Evolutionary conservation across 2,113 vertebrate genomes (phyloP).

Genomic region (Coturnix japonica): DNA sequence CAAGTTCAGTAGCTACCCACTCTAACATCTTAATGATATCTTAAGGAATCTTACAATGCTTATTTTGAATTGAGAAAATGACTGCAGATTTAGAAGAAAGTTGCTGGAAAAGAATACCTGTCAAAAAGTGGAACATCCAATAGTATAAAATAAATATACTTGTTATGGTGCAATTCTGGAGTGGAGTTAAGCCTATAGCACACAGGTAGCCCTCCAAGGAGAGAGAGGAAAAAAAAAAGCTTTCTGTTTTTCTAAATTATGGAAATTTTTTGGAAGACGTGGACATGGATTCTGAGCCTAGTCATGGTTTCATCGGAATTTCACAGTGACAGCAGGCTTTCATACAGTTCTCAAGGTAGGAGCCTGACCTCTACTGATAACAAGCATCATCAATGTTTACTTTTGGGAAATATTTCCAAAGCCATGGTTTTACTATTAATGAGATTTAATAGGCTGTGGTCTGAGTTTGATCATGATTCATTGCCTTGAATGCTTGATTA

Average conservation of each 20-base stretch:
- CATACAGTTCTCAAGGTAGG: conserved; percentile 97
- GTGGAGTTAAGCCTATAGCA: conserved; percentile 82
- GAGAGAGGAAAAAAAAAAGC: conserved; percentile 55
- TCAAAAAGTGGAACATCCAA: conserved; percentile 75
- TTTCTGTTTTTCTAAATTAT: conserved; percentile 92
- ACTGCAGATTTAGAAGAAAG: conserved; percentile 80
- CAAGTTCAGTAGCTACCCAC: conserved; percentile 79
- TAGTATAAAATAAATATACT: conserved; percentile 78
- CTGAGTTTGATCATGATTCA: neutral
- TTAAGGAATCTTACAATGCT: conserved; percentile 78
- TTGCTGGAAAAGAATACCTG: conserved; percentile 77
- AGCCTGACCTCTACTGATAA: conserved; percentile 41
- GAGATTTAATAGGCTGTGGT: neutral
- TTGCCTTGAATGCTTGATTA: neutral
- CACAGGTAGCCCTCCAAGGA: conserved; percentile 83
- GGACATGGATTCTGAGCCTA: conserved; percentile 97
- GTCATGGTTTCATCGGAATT: conserved; percentile 93
- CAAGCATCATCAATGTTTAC: neutral
- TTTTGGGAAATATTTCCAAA: conserved; percentile 7
- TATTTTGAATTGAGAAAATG: conserved; percentile 84
- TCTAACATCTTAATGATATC: conserved; percentile 81
- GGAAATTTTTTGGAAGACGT: conserved; percentile 99
- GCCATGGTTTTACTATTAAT: neutral
- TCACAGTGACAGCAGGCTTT: conserved; percentile 87
- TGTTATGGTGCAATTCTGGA: conserved; percentile 89